Evolutionary conservation across 2,797 vertebrate species (phyloP).

Genomic region (Choloepus didactylus): DNA sequence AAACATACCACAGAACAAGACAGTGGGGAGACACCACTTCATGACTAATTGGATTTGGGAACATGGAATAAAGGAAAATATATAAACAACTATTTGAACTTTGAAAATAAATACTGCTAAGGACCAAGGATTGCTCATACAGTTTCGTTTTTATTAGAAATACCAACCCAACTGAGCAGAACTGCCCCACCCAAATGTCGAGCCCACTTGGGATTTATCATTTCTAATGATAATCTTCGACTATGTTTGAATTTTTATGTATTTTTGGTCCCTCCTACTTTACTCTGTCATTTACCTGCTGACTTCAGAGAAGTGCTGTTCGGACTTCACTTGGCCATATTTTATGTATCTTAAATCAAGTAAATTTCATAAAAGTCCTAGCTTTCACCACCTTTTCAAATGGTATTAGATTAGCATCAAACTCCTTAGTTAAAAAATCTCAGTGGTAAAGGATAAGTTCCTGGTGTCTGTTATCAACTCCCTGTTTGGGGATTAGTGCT

Average conservation of each 20-base stretch:
- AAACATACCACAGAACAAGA: conserved; percentile 75
- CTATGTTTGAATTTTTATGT: background rate
- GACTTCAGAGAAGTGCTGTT: background rate
- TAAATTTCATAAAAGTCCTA: conserved; percentile 41
- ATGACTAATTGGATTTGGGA: conserved; percentile 77
- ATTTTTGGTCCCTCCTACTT: background rate
- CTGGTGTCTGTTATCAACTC: conserved; percentile 72
- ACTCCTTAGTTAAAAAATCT: conserved; percentile 26
- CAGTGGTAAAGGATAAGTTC: conserved; percentile 47
- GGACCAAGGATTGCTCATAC: conserved; percentile 51
- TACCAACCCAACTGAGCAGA: conserved; percentile 2
- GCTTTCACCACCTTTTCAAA: conserved; percentile 66
- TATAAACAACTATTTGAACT: conserved; percentile 69
- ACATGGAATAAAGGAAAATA: conserved; percentile 69
- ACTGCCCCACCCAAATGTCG: background rate
- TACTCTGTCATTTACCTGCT: background rate
- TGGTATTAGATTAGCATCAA: conserved; percentile 52
- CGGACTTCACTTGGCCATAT: conserved; percentile 49
- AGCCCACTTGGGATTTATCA: background rate
- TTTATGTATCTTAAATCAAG: conserved; percentile 60
- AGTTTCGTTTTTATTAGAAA: conserved; percentile 67
- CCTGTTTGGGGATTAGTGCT: conserved; percentile 76
- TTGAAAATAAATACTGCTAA: conserved; percentile 72
- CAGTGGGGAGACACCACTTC: conserved; percentile 69
- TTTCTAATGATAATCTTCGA: background rate